Evolutionary conservation across 1,140 invertebrate genomes (phyloP).

Genomic region (Bombus waltoni): DNA sequence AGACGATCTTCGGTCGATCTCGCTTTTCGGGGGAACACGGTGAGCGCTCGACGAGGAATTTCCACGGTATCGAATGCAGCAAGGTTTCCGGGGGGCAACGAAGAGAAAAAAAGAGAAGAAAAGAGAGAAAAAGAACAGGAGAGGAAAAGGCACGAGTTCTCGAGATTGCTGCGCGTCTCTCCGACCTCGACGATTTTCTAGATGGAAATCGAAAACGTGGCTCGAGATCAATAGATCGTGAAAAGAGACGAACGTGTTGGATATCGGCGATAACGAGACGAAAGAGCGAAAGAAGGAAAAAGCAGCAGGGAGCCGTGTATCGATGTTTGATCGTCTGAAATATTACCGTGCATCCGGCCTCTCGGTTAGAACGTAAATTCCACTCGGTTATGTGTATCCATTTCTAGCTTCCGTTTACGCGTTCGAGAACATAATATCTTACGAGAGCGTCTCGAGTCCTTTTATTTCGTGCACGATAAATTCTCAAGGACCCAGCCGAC

Average conservation of each 20-base stretch:
- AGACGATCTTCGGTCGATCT: background rate
- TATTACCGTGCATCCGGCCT: slow-evolving; percentile 8
- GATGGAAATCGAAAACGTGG: background rate
- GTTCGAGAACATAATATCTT: slow-evolving; percentile 21
- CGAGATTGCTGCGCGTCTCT: background rate
- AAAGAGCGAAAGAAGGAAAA: background rate
- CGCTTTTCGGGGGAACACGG: background rate
- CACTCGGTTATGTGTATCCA: slow-evolving; percentile 28
- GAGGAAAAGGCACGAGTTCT: background rate
- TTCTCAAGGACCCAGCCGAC: slow-evolving; percentile 11
- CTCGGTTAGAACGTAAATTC: slow-evolving; percentile 36
- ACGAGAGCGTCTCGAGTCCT: background rate
- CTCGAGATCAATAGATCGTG: slow-evolving; percentile 3
- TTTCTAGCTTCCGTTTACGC: slow-evolving; percentile 2
- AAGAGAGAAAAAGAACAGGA: background rate
- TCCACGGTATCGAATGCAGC: background rate
- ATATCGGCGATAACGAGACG: background rate
- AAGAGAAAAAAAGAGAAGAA: background rate
- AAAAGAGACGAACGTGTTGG: background rate
- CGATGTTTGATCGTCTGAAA: slow-evolving; percentile 22
- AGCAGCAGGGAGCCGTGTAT: background rate
- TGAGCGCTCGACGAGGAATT: background rate
- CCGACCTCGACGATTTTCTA: background rate
- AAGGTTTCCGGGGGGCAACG: rapidly evolving
- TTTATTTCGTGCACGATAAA: slow-evolving; percentile 45